Base-by-base conservation (phyloP, 2,113 vertebrate species). In the Polypterus bichir region DNA sequence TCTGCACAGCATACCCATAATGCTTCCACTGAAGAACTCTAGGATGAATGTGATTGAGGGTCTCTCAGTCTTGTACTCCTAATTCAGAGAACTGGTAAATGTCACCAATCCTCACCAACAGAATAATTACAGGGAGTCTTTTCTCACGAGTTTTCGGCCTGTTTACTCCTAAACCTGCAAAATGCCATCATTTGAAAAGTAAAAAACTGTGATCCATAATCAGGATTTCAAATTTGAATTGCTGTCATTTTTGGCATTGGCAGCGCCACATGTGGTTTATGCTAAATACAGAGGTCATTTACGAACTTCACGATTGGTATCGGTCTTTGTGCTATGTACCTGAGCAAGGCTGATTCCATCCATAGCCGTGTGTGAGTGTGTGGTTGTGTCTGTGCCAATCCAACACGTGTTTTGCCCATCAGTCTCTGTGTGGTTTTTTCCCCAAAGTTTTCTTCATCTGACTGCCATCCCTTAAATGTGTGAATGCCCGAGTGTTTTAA, bases 361-460 rank as follows among this genome's bases (percentile, higher is more conserved):
- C 66, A 44, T 77, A 65, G 66, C 48, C 53, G 75, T 59, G 48
- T 71, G 60, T 75, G 59, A 63, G 59, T 78, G 74, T 71, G 75
- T 74, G 60, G 57, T 76, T 72, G 68, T 79, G 63, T 75, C 54
- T 75, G 55, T 76, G 76, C 82, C 75, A 77, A 59, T 74, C 71
- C n/a, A 56, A 60, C 74, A 7, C 61, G 67, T 67, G 69, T 62
- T 64, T 46, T n/a, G 52, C 64, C 53, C 49, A 51, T 61, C 63
- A 64, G 56, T 57, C 59, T 61, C 58, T 74, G 66, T 76, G 44
- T 66, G 69, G 68, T 68, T 45, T 59, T 57, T 54, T 65, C 59
- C 45, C 66, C 54, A 60, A 27, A 44, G 5, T 62, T 66, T 59
- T 64, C 67, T 58, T n/a, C 63, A 27, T 47, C 47, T 61, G 51